Conservation (phyloP, 2,113 vertebrate genomes). For the Coptodon bakossiorum region DNA sequence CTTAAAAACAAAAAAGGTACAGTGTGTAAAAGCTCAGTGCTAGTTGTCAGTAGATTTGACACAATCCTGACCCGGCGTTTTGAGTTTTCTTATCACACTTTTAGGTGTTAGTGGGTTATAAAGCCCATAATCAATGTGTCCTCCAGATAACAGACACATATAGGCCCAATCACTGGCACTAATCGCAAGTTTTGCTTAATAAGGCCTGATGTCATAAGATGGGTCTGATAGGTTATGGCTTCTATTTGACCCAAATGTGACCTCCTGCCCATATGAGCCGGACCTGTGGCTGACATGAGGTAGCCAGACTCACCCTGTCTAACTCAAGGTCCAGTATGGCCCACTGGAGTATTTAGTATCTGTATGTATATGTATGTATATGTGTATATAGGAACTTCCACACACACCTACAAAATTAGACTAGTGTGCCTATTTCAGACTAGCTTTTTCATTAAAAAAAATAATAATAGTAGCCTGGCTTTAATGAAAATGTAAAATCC, state of each 20-base stretch:
- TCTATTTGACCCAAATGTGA: neutral
- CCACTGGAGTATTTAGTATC: neutral
- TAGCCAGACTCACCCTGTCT: neutral
- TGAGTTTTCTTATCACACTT: neutral
- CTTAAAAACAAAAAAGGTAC: neutral
- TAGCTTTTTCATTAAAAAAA: neutral
- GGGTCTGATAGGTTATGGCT: neutral
- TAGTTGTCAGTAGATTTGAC: neutral
- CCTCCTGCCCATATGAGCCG: neutral
- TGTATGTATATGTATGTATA: neutral
- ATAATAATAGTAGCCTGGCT: neutral
- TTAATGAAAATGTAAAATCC: neutral
- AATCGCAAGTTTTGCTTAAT: neutral
- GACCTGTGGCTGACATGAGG: neutral
- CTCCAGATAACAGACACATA: neutral
- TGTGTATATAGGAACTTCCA: neutral
- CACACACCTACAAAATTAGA: neutral
- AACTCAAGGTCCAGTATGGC: neutral
- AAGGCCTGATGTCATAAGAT: neutral
- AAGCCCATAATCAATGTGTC: neutral
- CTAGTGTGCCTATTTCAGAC: neutral
- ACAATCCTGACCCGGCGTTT: neutral
- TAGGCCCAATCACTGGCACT: neutral
- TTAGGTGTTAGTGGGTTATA: neutral
- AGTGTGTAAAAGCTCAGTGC: neutral